Evolutionary conservation across 2,113 vertebrate genomes (phyloP).

Genomic region (Calyptommatus sinebrachiatus): DNA sequence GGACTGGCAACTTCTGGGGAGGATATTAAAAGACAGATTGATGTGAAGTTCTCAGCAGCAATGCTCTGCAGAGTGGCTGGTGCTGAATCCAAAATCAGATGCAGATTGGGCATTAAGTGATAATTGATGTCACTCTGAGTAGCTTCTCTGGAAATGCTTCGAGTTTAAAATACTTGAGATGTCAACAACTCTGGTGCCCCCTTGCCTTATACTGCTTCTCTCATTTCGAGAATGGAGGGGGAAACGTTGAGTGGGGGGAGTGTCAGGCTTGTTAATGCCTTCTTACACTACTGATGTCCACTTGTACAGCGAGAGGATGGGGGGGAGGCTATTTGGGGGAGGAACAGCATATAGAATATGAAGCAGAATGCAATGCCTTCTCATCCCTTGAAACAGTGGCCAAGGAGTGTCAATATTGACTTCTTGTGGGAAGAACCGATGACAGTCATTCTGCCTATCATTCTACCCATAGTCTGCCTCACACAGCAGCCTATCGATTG

Average conservation of each 20-base stretch:
- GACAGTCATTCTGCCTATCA: background rate
- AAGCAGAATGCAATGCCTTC: conserved; percentile 50
- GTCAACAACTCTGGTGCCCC: conserved; percentile 44
- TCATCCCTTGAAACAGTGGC: conserved; percentile 46
- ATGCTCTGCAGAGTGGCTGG: conserved; percentile 45
- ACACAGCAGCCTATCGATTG: too few relatives aligned
- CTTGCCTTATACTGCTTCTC: conserved; percentile 34
- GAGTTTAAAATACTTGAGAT: conserved; percentile 56
- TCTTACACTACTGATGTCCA: conserved; percentile 34
- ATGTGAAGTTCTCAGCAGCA: conserved; percentile 58
- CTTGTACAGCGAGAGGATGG: conserved; percentile 42
- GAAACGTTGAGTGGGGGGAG: background rate
- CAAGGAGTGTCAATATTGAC: conserved; percentile 27
- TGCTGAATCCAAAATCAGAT: conserved; percentile 65
- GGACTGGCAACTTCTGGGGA: conserved; percentile 59
- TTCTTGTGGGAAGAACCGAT: conserved; percentile 15
- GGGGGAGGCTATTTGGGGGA: conserved; percentile 31
- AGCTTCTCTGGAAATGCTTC: conserved; percentile 60
- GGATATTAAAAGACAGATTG: conserved; percentile 62
- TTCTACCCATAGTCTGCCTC: too few relatives aligned
- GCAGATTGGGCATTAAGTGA: conserved; percentile 61
- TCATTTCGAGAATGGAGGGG: background rate
- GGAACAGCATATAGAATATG: conserved; percentile 45
- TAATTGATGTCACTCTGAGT: conserved; percentile 65
- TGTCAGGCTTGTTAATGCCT: conserved; percentile 20